phyloP scores from a whole-genome alignment of 2,888 invertebrate species.

The Hyposoter didymator region DNA sequence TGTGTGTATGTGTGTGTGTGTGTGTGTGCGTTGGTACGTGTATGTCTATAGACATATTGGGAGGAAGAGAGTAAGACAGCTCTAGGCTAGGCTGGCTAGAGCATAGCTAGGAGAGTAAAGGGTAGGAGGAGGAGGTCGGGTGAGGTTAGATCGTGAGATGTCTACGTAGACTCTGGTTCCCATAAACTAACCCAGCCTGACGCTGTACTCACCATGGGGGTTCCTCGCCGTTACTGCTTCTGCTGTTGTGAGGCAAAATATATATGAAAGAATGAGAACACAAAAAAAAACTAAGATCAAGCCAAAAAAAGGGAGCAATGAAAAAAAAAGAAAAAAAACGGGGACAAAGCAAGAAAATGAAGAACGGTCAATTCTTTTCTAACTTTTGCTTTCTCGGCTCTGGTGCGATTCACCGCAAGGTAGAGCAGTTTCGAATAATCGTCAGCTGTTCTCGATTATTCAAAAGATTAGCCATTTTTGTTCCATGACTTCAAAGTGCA shows the following conservation, averaged over 20 bases:
- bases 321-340: neutral
- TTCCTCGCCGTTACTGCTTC: constrained; percentile 55
- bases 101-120: constrained; percentile 76
- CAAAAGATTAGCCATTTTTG: neutral
- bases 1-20: too few relatives aligned
- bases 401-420: neutral
- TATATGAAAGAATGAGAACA: constrained; percentile 37
- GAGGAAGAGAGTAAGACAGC: constrained; percentile 61
- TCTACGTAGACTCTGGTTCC: constrained; percentile 80
- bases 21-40: neutral
- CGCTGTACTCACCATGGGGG: constrained; percentile 75
- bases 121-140: constrained; percentile 80
- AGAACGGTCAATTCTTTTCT: constrained; percentile 24
- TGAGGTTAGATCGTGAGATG: constrained; percentile 82
- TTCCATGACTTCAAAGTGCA: neutral
- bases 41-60: constrained; percentile 30
- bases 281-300: neutral
- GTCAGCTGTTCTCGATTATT: neutral
- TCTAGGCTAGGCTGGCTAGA: constrained; percentile 80
- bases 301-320: neutral
- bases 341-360: constrained; percentile 36
- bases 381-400: neutral
- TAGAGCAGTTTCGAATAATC: neutral
- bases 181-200: constrained; percentile 80
- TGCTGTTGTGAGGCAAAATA: constrained; percentile 45